phyloP scores from a whole-genome alignment of 1,140 invertebrate species.

The Drosophila chauvacae region DNA sequence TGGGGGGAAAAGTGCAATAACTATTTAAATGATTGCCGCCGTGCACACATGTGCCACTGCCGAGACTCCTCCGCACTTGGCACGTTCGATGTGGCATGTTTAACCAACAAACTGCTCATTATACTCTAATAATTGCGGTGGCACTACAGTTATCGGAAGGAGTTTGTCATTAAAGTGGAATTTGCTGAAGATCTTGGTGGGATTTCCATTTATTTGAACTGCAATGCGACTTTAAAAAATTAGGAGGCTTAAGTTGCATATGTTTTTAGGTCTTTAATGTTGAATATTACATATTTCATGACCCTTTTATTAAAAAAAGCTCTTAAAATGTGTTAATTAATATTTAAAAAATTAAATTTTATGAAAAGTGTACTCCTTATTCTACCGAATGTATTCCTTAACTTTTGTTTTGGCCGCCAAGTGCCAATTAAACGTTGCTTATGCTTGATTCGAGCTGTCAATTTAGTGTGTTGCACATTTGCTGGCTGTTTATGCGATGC shows the following conservation, averaged over 20 bases:
- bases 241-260: neutral
- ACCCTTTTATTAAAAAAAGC: too few species aligned
- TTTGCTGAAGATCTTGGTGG: neutral
- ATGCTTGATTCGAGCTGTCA: conserved; percentile 71
- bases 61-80: conserved; percentile 24
- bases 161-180: neutral
- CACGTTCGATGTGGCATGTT: conserved; percentile 29
- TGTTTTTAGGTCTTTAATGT: neutral
- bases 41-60: conserved; percentile 31
- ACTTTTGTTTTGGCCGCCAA: conserved; percentile 29
- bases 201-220: neutral
- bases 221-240: neutral
- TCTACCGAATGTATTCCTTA: neutral
- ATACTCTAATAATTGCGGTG: conserved; percentile 8
- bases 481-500: conserved; percentile 45
- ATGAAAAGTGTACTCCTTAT: neutral
- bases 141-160: neutral
- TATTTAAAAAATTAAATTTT: neutral
- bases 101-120: conserved; percentile 27
- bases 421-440: conserved; percentile 73
- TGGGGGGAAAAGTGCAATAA: conserved; percentile 73
- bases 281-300: neutral
- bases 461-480: conserved; percentile 55
- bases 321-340: neutral
- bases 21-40: conserved; percentile 78